Evolutionary conservation across 2,797 vertebrate species (phyloP).

Genomic region (Chelonia mydas): DNA sequence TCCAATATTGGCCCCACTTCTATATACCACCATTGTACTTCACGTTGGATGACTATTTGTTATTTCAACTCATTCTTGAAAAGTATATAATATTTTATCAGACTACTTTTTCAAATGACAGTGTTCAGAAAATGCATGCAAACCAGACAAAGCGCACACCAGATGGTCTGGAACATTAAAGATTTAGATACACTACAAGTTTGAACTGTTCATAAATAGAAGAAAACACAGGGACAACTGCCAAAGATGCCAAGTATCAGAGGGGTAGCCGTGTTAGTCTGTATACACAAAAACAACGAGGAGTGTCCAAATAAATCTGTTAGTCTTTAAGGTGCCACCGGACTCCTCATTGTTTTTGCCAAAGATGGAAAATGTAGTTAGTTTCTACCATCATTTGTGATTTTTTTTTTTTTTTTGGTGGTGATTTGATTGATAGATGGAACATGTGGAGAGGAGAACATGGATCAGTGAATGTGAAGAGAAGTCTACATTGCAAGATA

Average conservation of each 20-base stretch:
- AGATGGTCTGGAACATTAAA: not conserved
- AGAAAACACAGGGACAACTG: not conserved
- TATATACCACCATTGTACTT: not conserved
- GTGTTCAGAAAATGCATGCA: not conserved
- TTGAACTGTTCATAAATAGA: not conserved
- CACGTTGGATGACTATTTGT: not conserved
- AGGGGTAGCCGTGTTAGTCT: no score
- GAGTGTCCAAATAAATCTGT: no score
- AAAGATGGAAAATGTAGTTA: not conserved
- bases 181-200: not conserved
- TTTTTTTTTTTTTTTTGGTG: not conserved
- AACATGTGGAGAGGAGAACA: not conserved
- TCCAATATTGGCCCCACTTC: fast-evolving
- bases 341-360: no score
- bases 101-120: not conserved
- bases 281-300: no score
- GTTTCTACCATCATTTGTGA: not conserved
- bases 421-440: not conserved
- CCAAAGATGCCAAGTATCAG: not conserved
- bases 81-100: not conserved
- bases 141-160: not conserved
- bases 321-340: no score
- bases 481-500: not conserved
- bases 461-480: not conserved
- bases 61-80: not conserved